A percentile compares a stretch with the other conserved stretches of the same genome.
Conservation (phyloP, 1,140 invertebrate species). For the Cataglyphis hispanica region DNA sequence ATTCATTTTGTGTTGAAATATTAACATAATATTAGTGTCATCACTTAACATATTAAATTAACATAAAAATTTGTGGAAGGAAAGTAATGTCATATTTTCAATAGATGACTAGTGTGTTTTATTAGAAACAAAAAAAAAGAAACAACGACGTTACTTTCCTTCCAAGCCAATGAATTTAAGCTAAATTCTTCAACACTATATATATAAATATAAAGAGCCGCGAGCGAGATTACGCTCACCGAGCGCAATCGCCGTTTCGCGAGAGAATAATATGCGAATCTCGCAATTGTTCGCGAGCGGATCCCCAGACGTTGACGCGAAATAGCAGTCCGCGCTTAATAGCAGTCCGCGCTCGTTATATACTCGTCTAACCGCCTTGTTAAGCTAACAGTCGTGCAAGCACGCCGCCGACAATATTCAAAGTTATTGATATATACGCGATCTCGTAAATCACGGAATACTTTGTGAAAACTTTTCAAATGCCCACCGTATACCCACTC, state of each 20-base stretch:
- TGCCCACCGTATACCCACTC: slow-evolving; percentile 13
- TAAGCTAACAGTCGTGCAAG: slow-evolving; percentile 74
- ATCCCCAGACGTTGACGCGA: slow-evolving; percentile 64
- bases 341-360: slow-evolving; percentile 73
- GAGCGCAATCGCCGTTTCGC: not conserved
- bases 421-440: slow-evolving; percentile 76
- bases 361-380: slow-evolving; percentile 75
- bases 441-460: slow-evolving; percentile 75
- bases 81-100: no score
- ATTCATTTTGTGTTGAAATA: no score
- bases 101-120: no score
- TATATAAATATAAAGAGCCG: not conserved
- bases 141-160: no score
- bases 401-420: slow-evolving; percentile 73
- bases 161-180: no score
- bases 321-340: slow-evolving; percentile 67
- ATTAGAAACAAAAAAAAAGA: no score
- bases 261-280: not conserved
- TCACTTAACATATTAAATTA: no score
- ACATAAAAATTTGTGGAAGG: no score
- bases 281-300: not conserved
- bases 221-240: not conserved
- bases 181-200: no score
- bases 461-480: slow-evolving; percentile 71
- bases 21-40: no score